These are phyloP conservation scores for Actinia equina DNA, from an alignment of 64 coral and sea anemone genomes.

Conservation along the genomic window DNA sequence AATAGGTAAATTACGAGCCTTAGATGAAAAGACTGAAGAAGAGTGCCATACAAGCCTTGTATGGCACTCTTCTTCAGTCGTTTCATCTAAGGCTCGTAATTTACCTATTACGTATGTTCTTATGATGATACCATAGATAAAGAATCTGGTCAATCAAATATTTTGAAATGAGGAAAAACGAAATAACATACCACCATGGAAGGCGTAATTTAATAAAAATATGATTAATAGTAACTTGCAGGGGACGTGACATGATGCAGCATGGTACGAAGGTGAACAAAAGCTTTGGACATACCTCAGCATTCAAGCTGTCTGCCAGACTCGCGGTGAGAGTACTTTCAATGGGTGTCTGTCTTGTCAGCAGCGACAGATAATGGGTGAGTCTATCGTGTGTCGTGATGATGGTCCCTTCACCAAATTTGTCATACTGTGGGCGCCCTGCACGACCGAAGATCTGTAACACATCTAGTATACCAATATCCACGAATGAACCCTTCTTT, in stretches of 20 bases:
- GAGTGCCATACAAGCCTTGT: too few species aligned
- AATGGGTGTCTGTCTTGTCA: constrained; percentile 96
- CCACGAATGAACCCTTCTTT: constrained; percentile 94
- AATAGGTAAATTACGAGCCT: too few species aligned
- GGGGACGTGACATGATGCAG: neutral
- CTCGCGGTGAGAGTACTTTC: constrained; percentile 86
- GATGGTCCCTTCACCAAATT: constrained; percentile 93
- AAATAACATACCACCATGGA: too few species aligned
- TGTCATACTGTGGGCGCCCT: constrained; percentile 95
- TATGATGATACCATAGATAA: neutral
- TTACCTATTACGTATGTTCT: too few species aligned
- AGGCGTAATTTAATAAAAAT: too few species aligned
- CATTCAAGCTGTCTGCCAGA: constrained; percentile 91
- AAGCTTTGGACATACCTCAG: constrained; percentile 57
- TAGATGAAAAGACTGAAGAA: too few species aligned
- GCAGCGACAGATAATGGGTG: constrained; percentile 76
- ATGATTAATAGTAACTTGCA: neutral
- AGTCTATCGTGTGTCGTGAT: constrained; percentile 88
- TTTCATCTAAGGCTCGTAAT: too few species aligned
- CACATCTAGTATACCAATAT: constrained; percentile 94
- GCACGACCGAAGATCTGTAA: constrained; percentile 97
- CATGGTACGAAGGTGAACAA: neutral
- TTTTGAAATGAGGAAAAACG: neutral
- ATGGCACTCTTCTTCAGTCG: too few species aligned
- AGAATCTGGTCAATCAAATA: neutral